Evolutionary conservation across 2,797 vertebrate species (phyloP).

Genomic region (Cynodonichthys magdalenae): DNA sequence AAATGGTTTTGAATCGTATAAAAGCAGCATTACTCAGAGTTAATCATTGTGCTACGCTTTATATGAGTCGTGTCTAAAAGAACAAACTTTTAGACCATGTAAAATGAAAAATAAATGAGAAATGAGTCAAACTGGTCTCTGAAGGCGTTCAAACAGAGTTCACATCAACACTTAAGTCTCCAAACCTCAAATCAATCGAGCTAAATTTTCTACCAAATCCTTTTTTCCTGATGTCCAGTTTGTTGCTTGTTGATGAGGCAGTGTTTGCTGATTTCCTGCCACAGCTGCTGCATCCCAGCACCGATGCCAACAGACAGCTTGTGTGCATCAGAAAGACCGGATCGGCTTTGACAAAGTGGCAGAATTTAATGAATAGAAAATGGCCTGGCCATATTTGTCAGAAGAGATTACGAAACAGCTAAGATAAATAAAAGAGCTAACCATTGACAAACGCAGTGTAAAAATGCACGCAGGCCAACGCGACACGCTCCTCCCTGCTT

Average conservation of each 20-base stretch:
- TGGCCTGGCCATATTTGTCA: not conserved
- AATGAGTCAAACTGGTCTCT: no score
- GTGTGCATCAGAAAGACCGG: not conserved
- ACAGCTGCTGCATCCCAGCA: not conserved
- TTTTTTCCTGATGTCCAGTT: not conserved
- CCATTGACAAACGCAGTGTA: slow-evolving; percentile 9
- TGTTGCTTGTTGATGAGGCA: not conserved
- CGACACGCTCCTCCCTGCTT: not conserved
- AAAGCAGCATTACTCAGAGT: no score
- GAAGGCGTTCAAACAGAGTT: no score
- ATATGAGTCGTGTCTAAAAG: no score
- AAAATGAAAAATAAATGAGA: no score
- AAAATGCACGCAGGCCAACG: not conserved
- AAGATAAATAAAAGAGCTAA: not conserved
- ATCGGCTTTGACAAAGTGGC: not conserved
- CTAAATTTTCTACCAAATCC: not conserved
- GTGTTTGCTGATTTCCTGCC: not conserved
- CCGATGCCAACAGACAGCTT: not conserved
- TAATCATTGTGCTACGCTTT: no score
- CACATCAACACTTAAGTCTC: no score
- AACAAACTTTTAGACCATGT: no score
- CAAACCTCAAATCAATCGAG: no score
- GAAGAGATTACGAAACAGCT: not conserved
- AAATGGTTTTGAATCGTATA: not conserved
- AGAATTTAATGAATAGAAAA: not conserved